Evolutionary conservation across 2,113 vertebrate genomes (phyloP).

Genomic region (Puma concolor): DNA sequence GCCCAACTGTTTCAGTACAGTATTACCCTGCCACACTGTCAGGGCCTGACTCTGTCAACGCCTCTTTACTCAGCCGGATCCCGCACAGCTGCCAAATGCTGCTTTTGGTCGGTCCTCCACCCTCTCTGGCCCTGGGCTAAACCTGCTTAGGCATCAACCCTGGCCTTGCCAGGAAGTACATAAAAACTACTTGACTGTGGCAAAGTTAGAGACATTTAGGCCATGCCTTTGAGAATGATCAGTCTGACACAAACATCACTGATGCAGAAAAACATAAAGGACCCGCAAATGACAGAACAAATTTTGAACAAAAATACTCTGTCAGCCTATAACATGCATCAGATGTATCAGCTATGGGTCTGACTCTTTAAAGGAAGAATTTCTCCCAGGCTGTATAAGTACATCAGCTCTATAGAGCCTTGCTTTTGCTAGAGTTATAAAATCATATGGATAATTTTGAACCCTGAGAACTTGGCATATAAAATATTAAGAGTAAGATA

Average conservation of each 20-base stretch:
- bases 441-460: neutral
- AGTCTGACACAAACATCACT: conserved; percentile 19
- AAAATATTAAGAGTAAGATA: conserved; percentile 36
- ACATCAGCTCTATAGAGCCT: neutral
- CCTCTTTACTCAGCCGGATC: neutral
- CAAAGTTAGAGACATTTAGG: neutral
- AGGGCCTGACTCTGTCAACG: neutral
- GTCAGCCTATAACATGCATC: neutral
- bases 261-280: conserved; percentile 64
- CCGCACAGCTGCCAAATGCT: neutral
- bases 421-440: neutral
- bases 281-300: conserved; percentile 31
- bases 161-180: conserved; percentile 18
- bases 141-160: neutral
- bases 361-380: neutral
- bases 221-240: conserved; percentile 26
- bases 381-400: neutral
- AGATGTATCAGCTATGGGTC: neutral
- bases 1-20: neutral
- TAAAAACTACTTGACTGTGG: conserved; percentile 25
- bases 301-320: conserved; percentile 53
- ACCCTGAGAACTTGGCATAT: neutral
- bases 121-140: neutral
- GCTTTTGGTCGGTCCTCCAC: neutral
- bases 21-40: neutral